Evolutionary conservation across 1,140 invertebrate genomes (phyloP).

Genomic region (Achroia grisella): DNA sequence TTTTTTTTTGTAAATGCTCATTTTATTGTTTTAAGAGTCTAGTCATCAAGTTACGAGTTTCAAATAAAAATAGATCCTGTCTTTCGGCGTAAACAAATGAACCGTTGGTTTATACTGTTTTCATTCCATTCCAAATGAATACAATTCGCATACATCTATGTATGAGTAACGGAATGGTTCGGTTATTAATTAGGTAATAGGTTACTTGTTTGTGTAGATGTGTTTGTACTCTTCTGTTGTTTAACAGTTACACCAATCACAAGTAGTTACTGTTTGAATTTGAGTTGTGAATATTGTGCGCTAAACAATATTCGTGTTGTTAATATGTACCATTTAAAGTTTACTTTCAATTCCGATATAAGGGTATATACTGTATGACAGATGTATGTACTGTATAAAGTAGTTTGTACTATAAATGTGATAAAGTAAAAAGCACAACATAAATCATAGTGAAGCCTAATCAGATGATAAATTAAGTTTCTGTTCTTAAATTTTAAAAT

Average conservation of each 20-base stretch:
- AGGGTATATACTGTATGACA: slow-evolving; percentile 57
- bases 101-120: slow-evolving; percentile 10
- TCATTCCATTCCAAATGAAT: slow-evolving; percentile 22
- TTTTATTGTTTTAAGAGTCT: slow-evolving; percentile 68
- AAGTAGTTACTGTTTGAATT: too few species aligned
- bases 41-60: slow-evolving; percentile 65
- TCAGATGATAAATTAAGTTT: slow-evolving; percentile 45
- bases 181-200: slow-evolving; percentile 2
- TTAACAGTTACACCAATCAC: too few species aligned
- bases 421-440: slow-evolving; percentile 67
- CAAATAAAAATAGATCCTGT: slow-evolving; percentile 29
- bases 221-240: too few species aligned
- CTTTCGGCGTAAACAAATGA: slow-evolving; percentile 3
- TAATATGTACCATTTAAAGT: slow-evolving; percentile 28
- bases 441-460: slow-evolving; percentile 62
- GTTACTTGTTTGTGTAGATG: too few species aligned
- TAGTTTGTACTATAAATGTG: slow-evolving; percentile 58
- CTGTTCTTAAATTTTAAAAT: slow-evolving; percentile 40
- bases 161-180: slow-evolving; percentile 2
- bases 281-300: not conserved
- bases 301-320: slow-evolving; percentile 9
- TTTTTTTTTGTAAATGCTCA: slow-evolving; percentile 69
- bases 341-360: slow-evolving; percentile 39
- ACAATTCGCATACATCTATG: slow-evolving; percentile 15
- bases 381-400: slow-evolving; percentile 47